A percentile compares a stretch with the other conserved stretches of the same genome.
Conservation (phyloP, 1,140 invertebrate species). For the Aleiodes sp. region DNA sequence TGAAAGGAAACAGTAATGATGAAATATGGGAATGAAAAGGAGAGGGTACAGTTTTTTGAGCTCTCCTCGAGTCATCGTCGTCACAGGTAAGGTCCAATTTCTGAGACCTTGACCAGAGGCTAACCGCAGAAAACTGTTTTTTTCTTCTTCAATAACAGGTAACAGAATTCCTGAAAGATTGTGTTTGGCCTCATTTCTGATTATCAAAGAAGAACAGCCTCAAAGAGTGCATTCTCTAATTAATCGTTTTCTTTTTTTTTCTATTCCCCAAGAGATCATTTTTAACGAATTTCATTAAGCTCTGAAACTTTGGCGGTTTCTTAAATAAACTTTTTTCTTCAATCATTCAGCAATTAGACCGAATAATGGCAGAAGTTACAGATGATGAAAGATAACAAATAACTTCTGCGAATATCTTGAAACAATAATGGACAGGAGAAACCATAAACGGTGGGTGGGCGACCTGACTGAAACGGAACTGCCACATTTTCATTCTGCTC, state of each 20-base stretch:
- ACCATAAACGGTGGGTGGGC: background rate
- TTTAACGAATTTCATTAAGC: too few species aligned
- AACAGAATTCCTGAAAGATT: background rate
- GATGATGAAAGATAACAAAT: background rate
- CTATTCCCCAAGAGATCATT: too few species aligned
- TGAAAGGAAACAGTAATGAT: background rate
- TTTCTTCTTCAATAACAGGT: background rate
- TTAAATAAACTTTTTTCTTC: too few species aligned
- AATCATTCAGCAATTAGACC: too few species aligned
- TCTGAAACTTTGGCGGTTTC: too few species aligned
- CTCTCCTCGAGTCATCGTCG: conserved; percentile 11
- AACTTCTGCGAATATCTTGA: background rate
- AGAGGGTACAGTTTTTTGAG: background rate
- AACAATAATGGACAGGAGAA: background rate
- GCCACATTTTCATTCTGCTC: too few species aligned
- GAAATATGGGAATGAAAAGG: conserved; percentile 22
- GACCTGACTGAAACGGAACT: background rate
- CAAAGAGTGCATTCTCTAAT: background rate
- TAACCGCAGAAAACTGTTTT: background rate
- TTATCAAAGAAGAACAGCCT: background rate
- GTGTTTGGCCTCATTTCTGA: background rate
- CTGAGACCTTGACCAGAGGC: background rate
- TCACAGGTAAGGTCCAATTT: background rate
- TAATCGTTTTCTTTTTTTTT: background rate
- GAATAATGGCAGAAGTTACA: too few species aligned